These are phyloP conservation scores for Anhinga rufa DNA, from an alignment of 2,113 vertebrate species.

Conservation along the genomic window DNA sequence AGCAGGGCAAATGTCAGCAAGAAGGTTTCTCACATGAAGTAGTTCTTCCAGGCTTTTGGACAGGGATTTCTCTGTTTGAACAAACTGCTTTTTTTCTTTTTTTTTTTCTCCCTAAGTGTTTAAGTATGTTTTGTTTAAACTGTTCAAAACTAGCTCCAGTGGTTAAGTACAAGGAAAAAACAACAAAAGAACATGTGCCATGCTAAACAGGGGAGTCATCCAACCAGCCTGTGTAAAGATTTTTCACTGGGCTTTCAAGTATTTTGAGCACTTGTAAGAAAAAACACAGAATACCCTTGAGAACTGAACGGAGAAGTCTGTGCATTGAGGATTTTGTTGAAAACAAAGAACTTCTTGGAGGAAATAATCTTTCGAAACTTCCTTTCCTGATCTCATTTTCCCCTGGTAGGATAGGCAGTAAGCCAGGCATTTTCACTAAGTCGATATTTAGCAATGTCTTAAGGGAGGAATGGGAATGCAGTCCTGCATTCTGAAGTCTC, in stretches of 20 bases:
- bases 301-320: background rate
- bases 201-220: background rate
- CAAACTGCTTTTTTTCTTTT: background rate
- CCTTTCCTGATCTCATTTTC: background rate
- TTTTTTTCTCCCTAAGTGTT: background rate
- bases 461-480: background rate
- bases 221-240: background rate
- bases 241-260: background rate
- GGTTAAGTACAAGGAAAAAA: background rate
- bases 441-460: background rate
- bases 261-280: background rate
- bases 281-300: background rate
- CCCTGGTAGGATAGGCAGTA: background rate
- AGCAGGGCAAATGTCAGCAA: background rate
- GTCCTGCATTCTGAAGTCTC: background rate
- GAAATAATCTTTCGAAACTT: background rate
- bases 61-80: background rate
- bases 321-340: background rate
- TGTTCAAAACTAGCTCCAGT: background rate
- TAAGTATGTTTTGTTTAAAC: background rate
- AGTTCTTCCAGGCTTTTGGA: background rate
- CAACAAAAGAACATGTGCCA: background rate
- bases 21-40: background rate
- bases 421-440: background rate
- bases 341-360: background rate